Percentiles rank a stretch among this genome's conserved stretches.
phyloP scores from a whole-genome alignment of 2,113 vertebrate species.

The Phyllostomus discolor region DNA sequence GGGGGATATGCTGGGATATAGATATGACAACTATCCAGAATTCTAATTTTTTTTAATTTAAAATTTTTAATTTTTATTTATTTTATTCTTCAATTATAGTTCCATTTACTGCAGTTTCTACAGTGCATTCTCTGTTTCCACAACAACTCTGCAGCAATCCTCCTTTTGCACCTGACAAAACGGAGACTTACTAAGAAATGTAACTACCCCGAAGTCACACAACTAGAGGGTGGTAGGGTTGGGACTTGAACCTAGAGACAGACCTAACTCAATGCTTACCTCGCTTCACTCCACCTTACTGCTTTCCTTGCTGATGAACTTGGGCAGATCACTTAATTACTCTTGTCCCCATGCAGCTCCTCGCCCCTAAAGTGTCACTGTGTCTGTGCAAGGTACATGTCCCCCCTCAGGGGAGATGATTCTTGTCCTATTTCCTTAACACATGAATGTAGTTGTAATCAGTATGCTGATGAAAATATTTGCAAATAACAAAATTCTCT shows the following conservation, averaged over 20 bases:
- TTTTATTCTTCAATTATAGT: neutral
- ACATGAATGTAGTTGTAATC: neutral
- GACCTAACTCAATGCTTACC: neutral
- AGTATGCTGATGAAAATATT: neutral
- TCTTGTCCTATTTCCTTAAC: neutral
- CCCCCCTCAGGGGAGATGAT: neutral
- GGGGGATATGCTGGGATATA: neutral
- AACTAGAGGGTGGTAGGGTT: neutral
- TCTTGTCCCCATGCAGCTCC: neutral
- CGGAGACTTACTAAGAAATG: neutral
- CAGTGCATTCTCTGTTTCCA: neutral
- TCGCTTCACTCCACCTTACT: neutral
- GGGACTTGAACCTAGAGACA: neutral
- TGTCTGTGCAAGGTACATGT: neutral
- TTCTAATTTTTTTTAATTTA: neutral
- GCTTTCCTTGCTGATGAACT: neutral
- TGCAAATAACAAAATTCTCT: neutral
- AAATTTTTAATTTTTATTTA: neutral
- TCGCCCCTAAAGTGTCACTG: neutral
- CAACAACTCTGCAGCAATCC: neutral
- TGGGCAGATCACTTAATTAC: neutral
- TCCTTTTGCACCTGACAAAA: neutral
- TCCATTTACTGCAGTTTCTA: neutral
- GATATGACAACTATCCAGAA: neutral
- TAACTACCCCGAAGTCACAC: neutral